phyloP scores from a whole-genome alignment of 1,140 invertebrate genomes.

The Battus philenor region DNA sequence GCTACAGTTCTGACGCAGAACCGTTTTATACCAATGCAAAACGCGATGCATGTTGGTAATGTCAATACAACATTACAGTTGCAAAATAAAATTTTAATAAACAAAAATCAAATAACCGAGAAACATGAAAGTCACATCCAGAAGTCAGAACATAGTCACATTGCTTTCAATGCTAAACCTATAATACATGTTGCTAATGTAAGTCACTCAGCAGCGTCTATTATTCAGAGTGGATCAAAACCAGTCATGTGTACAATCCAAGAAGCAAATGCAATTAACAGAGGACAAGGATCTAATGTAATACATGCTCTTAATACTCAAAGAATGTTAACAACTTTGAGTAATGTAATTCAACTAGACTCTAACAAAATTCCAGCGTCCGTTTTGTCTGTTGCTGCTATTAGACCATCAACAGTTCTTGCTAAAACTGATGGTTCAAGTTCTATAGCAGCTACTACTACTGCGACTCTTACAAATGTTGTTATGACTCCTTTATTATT shows the following conservation, averaged over 20 bases:
- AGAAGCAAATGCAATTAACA: constrained; percentile 39
- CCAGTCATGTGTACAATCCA: constrained; percentile 44
- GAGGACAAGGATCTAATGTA: constrained; percentile 53
- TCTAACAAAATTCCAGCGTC: constrained; percentile 46
- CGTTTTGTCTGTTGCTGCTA: constrained; percentile 53
- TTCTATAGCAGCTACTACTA: constrained; percentile 40
- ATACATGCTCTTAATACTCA: constrained; percentile 58
- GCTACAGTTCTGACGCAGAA: constrained; percentile 66
- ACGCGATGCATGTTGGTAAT: constrained; percentile 49
- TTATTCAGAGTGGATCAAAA: constrained; percentile 54
- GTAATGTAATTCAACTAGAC: constrained; percentile 54
- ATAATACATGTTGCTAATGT: constrained; percentile 55
- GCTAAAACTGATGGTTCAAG: constrained; percentile 46
- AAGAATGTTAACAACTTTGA: constrained; percentile 46
- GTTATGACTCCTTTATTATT: constrained; percentile 57
- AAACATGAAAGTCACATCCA: constrained; percentile 45
- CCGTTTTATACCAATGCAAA: constrained; percentile 64
- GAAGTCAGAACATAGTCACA: constrained; percentile 45
- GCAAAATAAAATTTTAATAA: constrained; percentile 59
- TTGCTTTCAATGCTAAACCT: constrained; percentile 41
- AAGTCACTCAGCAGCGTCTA: constrained; percentile 44
- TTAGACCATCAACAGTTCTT: constrained; percentile 46
- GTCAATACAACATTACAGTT: constrained; percentile 52
- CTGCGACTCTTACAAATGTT: constrained; percentile 46
- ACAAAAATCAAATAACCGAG: constrained; percentile 42